Percentiles rank a stretch among this genome's conserved stretches.
Conservation (phyloP, 2,797 vertebrate genomes). For the Falco cherrug region DNA sequence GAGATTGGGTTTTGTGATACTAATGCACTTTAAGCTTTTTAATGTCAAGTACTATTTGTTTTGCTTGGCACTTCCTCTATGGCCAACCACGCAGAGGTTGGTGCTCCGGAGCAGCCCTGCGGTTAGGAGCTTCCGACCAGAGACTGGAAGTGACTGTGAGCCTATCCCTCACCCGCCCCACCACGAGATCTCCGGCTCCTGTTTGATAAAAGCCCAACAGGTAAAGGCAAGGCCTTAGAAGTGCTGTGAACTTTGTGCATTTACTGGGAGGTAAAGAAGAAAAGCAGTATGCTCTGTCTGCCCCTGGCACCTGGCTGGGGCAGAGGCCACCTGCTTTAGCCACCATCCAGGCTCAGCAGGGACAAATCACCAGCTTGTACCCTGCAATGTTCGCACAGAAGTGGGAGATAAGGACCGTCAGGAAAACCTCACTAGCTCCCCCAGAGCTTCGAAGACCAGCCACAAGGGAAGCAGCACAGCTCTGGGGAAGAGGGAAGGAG, state of each 20-base stretch:
- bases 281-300: not conserved
- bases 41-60: conserved; percentile 47
- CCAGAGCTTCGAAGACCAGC: not conserved
- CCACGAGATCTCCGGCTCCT: not conserved
- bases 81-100: fast-evolving
- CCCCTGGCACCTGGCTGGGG: not conserved
- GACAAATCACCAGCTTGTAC: not conserved
- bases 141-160: not conserved
- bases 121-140: not conserved
- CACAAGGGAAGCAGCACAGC: not conserved
- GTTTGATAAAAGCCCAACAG: not conserved
- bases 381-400: not conserved
- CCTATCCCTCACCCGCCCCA: not conserved
- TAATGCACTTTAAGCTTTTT: not conserved
- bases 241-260: not conserved
- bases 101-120: not conserved
- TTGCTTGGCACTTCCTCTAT: conserved; percentile 9
- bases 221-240: not conserved
- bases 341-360: fast-evolving
- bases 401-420: not conserved
- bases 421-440: not conserved
- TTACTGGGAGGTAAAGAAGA: not conserved
- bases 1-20: not conserved
- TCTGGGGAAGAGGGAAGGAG: not conserved
- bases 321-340: not conserved